phyloP scores from a whole-genome alignment of 2,797 vertebrate species.

The Pseudochaenichthys georgianus region DNA sequence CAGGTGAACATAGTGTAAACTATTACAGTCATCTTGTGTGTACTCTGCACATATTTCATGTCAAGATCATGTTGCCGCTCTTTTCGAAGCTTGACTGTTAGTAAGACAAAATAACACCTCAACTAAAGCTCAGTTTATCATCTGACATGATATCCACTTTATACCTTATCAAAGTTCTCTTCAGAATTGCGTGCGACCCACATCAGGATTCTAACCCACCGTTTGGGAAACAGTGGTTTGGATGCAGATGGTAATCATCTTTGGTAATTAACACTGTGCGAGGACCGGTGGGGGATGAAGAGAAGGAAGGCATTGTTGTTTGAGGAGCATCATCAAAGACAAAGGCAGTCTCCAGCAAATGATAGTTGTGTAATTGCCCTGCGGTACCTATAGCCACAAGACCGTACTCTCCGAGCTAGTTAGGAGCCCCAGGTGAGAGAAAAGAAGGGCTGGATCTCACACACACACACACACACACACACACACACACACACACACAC shows the following conservation, averaged over 20 bases:
- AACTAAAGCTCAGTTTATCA: neutral
- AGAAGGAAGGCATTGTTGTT: conserved; percentile 77
- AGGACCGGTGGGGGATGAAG: conserved; percentile 66
- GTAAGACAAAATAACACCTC: neutral
- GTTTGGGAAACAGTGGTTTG: conserved; percentile 55
- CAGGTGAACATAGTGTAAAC: too few relatives aligned
- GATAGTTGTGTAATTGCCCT: conserved; percentile 82
- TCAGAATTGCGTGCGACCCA: conserved; percentile 44
- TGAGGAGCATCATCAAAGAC: conserved; percentile 83
- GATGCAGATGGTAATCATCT: conserved; percentile 80
- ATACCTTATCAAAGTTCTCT: conserved; percentile 34
- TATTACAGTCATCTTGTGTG: neutral
- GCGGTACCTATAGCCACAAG: conserved; percentile 71
- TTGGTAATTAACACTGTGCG: conserved; percentile 79
- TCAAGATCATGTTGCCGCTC: neutral
- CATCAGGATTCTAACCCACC: conserved; percentile 54
- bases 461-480: conserved; percentile 25
- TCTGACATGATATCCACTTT: conserved; percentile 31
- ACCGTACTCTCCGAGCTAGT: conserved; percentile 76
- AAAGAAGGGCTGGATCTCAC: conserved; percentile 58
- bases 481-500: conserved; percentile 42
- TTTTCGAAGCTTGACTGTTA: neutral
- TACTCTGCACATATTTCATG: neutral
- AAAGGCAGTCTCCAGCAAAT: conserved; percentile 80
- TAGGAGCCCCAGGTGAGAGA: conserved; percentile 78